Base-by-base conservation (phyloP, 1,140 invertebrate genomes). In the Cydia fagiglandana region DNA sequence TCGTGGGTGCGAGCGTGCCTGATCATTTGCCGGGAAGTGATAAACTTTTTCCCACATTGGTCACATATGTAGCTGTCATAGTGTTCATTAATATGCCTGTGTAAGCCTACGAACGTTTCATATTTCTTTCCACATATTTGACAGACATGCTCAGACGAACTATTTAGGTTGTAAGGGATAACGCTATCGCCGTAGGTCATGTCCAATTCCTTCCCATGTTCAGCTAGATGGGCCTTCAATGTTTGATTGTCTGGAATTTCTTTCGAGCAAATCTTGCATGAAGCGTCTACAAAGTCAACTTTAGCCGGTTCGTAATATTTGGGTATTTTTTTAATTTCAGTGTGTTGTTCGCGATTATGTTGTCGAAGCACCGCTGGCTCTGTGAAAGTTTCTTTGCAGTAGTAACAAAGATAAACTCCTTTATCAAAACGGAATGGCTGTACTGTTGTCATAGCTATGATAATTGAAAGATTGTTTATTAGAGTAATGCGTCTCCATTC, bases 11-110 rank as follows among this genome's bases (percentile, higher is more conserved):
- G 74, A 0, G 85, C 77, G 64, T 93, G 91, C 38, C 88, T 88
- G 20, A 90, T 64, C 88, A 93, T 85, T 28, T 89, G 76, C 64
- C 91, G 89, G 0, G 82, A 81, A 1, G 91, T 91, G 0, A 86
- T 91, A 73, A 93, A 93, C 0, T 85, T 76, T 74, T 92, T 91
- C 0, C 93, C 91, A 77, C 93, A 94, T 9, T 84, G 92, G 68
- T 93, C 90, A 61, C 93, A 94, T 24, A 92, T 90, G 73, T 86
- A 91, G 12, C 92, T 89, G 0, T 93, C 83, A 50, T 90, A 91
- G 77, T 94, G 94, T n/a, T 88, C 85, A 28, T 93, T 92, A 81
- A 94, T 86, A 3, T 93, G 92, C 34, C 88, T 86, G 77, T 93
- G 88, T 0, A 93, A 86, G 73, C 89, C 93, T 2, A 93, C 86